These are phyloP conservation scores for Drosophila watanabei DNA, from an alignment of 1,140 invertebrate species.

Conservation along the genomic window DNA sequence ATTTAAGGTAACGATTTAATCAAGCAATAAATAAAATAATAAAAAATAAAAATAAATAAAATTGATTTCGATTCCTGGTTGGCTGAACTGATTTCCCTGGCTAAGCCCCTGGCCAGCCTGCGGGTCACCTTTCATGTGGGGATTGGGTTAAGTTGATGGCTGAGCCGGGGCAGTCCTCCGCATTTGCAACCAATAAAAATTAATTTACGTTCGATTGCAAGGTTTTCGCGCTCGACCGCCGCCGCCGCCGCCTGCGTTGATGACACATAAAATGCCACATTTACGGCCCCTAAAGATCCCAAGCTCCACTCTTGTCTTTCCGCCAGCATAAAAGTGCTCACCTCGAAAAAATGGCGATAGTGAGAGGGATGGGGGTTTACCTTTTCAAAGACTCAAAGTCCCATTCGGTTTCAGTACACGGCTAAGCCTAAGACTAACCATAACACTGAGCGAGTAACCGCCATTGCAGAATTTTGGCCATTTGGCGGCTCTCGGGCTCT, in stretches of 20 bases:
- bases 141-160: constrained; percentile 37
- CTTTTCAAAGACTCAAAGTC: constrained; percentile 14
- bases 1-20: not conserved
- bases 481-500: constrained; percentile 21
- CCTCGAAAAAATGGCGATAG: constrained; percentile 30
- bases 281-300: constrained; percentile 71
- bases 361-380: not conserved
- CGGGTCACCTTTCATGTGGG: constrained; percentile 48
- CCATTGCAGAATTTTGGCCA: constrained; percentile 38
- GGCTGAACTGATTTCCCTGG: constrained; percentile 9
- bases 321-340: constrained; percentile 46
- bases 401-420: constrained; percentile 18
- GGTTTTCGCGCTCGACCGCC: constrained; percentile 59
- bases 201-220: constrained; percentile 82
- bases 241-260: constrained; percentile 36
- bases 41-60: too few species aligned
- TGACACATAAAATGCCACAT: constrained; percentile 80
- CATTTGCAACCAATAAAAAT: constrained; percentile 69
- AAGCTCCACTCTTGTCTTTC: constrained; percentile 49
- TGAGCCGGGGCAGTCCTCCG: constrained; percentile 20
- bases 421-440: constrained; percentile 25
- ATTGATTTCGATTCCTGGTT: constrained; percentile 13
- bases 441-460: constrained; percentile 29
- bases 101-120: not conserved
- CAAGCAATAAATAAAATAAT: too few species aligned